These are phyloP conservation scores for Mus spretus DNA, from an alignment of 2,797 vertebrate species.

Conservation along the genomic window DNA sequence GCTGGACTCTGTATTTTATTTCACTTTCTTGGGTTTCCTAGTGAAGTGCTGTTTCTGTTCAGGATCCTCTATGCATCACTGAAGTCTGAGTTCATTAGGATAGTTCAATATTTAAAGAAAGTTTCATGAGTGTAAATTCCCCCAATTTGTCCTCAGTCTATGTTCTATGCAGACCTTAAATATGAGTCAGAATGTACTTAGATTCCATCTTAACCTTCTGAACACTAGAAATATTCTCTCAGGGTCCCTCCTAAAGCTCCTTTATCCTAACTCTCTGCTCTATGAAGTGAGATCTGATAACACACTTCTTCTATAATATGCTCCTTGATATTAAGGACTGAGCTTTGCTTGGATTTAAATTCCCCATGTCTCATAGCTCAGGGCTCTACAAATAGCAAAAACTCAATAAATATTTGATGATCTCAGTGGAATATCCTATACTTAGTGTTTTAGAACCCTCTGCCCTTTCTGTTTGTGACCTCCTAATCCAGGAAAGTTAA, in stretches of 20 bases:
- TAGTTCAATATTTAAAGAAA: conserved; percentile 6
- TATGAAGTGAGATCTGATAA: neutral
- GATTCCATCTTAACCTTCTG: neutral
- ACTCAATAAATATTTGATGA: conserved; percentile 54
- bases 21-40: neutral
- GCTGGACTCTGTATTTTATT: neutral
- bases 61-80: neutral
- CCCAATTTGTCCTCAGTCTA: neutral
- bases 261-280: neutral
- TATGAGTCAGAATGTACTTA: neutral
- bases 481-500: conserved; percentile 69
- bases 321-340: neutral
- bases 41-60: neutral
- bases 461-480: conserved; percentile 60
- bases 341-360: conserved; percentile 18
- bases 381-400: conserved; percentile 32
- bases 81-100: neutral
- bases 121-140: neutral
- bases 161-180: neutral
- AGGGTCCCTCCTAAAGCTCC: neutral
- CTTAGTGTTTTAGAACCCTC: conserved; percentile 59
- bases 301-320: neutral
- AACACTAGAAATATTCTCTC: neutral
- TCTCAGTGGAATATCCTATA: conserved; percentile 52
- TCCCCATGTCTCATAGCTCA: neutral